Conservation (phyloP, 2,888 invertebrate species). For the Tenodera sinensis region DNA sequence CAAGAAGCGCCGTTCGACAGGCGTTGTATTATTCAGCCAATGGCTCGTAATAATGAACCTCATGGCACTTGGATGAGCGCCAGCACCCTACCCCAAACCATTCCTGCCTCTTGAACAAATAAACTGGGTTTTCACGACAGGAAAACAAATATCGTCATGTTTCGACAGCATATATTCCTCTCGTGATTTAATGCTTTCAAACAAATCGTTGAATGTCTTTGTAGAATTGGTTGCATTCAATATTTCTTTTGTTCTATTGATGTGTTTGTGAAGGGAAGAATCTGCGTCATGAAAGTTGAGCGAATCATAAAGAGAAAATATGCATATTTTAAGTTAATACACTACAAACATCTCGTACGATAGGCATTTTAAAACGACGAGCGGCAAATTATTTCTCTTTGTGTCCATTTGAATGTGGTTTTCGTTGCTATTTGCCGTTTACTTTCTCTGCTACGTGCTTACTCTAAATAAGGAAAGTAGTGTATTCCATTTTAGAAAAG, state of each 20-base stretch:
- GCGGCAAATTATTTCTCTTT: no score
- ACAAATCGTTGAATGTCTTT: not conserved
- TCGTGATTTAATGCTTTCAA: not conserved
- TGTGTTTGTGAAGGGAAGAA: no score
- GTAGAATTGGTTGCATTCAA: not conserved
- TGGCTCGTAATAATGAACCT: not conserved
- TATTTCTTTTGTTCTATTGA: not conserved
- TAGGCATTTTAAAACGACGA: no score
- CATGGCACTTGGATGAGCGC: not conserved
- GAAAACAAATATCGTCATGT: not conserved
- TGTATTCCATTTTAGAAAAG: no score
- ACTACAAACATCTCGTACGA: no score
- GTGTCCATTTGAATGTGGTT: no score
- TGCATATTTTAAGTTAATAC: no score
- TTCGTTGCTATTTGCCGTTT: no score
- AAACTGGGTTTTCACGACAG: not conserved
- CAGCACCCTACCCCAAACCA: not conserved
- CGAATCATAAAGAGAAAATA: no score
- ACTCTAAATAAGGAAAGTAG: no score
- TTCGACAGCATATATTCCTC: not conserved
- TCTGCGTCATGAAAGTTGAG: no score
- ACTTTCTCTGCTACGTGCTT: no score
- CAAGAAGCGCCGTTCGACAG: slow-evolving; percentile 9
- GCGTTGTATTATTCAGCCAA: slow-evolving; percentile 5
- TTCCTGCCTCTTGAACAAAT: not conserved